These are phyloP conservation scores for Ips nitidus DNA, from an alignment of 1,140 invertebrate genomes.

Conservation along the genomic window DNA sequence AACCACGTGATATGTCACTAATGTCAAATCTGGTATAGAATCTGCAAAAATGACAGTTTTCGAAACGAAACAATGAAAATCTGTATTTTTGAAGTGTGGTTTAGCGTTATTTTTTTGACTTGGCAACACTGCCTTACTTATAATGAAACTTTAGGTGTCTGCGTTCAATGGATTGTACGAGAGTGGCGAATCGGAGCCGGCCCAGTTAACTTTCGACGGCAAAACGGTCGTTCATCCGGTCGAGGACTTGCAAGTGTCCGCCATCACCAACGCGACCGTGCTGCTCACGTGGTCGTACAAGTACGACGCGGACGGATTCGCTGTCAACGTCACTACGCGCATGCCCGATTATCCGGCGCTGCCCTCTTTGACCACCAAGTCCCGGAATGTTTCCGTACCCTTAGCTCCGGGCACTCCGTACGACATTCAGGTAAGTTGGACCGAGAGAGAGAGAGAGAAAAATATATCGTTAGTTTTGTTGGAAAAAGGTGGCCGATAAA, in stretches of 20 bases:
- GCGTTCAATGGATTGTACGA: constrained; percentile 63
- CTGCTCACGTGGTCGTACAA: constrained; percentile 62
- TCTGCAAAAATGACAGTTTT: no score
- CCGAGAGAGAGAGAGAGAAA: no score
- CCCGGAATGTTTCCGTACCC: constrained; percentile 53
- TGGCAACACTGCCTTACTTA: constrained; percentile 19
- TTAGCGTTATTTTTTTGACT: background rate
- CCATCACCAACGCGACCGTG: constrained; percentile 55
- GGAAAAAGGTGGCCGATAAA: no score
- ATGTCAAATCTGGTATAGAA: no score
- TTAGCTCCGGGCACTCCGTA: constrained; percentile 58
- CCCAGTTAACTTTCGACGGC: constrained; percentile 62
- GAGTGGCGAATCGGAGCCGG: constrained; percentile 61
- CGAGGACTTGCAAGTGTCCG: constrained; percentile 55
- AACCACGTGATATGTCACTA: no score
- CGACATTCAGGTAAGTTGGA: constrained; percentile 50
- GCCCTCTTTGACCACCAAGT: constrained; percentile 46
- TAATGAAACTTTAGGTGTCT: constrained; percentile 57
- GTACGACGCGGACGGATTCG: constrained; percentile 65
- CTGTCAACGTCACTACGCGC: constrained; percentile 54
- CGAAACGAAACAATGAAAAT: no score
- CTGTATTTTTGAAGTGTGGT: no score
- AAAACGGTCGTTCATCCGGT: constrained; percentile 64
- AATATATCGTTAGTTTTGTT: no score
- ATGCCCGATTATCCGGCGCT: constrained; percentile 57